These are phyloP conservation scores for Carterocephalus palaemon DNA, from an alignment of 2,888 invertebrate genomes.

Conservation along the genomic window DNA sequence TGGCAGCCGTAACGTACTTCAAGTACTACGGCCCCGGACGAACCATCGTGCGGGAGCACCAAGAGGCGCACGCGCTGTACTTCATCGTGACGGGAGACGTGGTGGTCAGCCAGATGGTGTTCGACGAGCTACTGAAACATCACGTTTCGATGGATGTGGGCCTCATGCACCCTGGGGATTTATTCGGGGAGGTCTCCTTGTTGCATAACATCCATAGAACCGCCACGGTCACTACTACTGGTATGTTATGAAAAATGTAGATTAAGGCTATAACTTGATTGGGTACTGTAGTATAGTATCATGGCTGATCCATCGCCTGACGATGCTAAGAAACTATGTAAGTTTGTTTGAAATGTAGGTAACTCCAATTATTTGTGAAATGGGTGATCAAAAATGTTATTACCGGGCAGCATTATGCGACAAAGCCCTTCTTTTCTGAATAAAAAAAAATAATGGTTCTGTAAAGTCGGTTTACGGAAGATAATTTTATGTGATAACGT, in stretches of 20 bases:
- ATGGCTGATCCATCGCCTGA: too few species aligned
- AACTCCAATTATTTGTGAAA: too few species aligned
- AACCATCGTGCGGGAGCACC: slow-evolving; percentile 80
- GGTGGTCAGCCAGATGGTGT: slow-evolving; percentile 67
- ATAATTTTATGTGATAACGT: too few species aligned
- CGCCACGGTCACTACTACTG: slow-evolving; percentile 78
- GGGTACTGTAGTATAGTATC: too few species aligned
- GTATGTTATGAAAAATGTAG: slow-evolving; percentile 39
- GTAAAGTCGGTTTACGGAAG: too few species aligned
- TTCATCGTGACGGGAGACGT: slow-evolving; percentile 81
- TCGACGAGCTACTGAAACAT: slow-evolving; percentile 71
- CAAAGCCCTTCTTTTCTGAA: too few species aligned
- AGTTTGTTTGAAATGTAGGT: too few species aligned
- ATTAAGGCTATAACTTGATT: too few species aligned
- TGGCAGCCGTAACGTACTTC: slow-evolving; percentile 81
- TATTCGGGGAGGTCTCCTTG: slow-evolving; percentile 83
- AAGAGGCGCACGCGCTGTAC: slow-evolving; percentile 79
- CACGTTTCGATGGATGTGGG: slow-evolving; percentile 69
- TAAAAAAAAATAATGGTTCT: too few species aligned
- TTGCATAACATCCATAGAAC: slow-evolving; percentile 80
- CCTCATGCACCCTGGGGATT: slow-evolving; percentile 76
- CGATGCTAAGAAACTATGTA: too few species aligned
- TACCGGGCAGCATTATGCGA: too few species aligned
- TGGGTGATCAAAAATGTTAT: too few species aligned
- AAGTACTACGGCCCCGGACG: slow-evolving; percentile 79